A percentile compares a stretch with the other conserved stretches of the same genome.
phyloP scores from a whole-genome alignment of 2,888 invertebrate genomes.

The Hypsopygia costalis region DNA sequence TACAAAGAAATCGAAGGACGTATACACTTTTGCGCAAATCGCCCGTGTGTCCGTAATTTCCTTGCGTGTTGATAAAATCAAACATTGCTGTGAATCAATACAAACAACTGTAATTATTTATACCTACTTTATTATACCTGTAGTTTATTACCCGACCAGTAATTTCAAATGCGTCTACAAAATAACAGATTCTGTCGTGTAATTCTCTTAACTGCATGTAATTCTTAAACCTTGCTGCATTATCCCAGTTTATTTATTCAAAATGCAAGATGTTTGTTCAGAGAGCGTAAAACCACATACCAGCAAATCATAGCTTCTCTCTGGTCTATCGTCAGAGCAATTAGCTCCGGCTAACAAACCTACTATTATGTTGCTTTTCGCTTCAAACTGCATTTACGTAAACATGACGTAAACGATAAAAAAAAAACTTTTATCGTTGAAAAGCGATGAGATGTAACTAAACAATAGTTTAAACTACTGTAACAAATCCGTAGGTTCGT shows the following conservation, averaged over 20 bases:
- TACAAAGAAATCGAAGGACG: background rate
- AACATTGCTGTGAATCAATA: background rate
- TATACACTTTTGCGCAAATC: background rate
- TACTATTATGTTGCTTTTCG: background rate
- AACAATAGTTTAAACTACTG: background rate
- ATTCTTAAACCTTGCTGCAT: background rate
- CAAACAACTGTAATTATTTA: background rate
- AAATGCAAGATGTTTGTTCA: constrained; percentile 39
- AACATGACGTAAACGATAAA: too few species aligned
- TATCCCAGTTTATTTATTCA: constrained; percentile 3
- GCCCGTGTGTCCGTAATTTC: background rate
- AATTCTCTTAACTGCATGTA: background rate
- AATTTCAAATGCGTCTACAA: too few species aligned
- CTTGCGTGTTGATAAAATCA: background rate
- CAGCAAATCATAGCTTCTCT: constrained; percentile 14
- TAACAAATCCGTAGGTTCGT: background rate
- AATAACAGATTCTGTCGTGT: background rate
- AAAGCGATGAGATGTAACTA: too few species aligned
- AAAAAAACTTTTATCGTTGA: too few species aligned
- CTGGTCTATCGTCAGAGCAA: background rate
- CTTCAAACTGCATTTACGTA: too few species aligned
- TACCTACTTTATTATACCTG: too few species aligned
- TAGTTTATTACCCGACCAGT: too few species aligned
- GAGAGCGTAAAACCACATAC: constrained; percentile 51
- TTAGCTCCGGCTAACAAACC: background rate